phyloP scores from a whole-genome alignment of 2,888 invertebrate species.

The Drosophila sordidula region DNA sequence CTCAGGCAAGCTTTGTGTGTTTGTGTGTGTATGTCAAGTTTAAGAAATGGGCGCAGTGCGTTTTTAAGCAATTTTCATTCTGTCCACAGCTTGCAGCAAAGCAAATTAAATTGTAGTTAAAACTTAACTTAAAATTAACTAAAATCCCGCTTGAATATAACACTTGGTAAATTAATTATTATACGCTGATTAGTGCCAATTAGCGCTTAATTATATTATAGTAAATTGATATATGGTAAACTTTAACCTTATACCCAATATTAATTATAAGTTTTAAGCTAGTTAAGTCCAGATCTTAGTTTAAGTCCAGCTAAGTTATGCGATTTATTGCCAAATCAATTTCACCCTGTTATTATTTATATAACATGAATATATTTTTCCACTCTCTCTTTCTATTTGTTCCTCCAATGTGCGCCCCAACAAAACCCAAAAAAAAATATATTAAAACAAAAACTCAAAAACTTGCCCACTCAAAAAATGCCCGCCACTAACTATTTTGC shows the following conservation, averaged over 20 bases:
- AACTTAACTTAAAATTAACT: slow-evolving; percentile 3
- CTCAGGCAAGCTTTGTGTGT: slow-evolving; percentile 22
- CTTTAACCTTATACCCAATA: not conserved
- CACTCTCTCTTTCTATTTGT: slow-evolving; percentile 59
- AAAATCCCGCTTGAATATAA: slow-evolving; percentile 4
- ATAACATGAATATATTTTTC: slow-evolving; percentile 43
- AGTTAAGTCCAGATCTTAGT: slow-evolving; percentile 1
- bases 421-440: slow-evolving; percentile 8
- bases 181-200: slow-evolving; percentile 7
- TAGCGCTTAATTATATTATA: not conserved
- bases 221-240: not conserved
- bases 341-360: slow-evolving; percentile 30
- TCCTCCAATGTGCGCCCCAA: slow-evolving; percentile 30
- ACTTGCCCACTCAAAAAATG: slow-evolving; percentile 33
- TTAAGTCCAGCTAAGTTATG: slow-evolving; percentile 15
- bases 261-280: slow-evolving; percentile 25
- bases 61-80: slow-evolving; percentile 24
- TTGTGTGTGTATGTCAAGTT: slow-evolving; percentile 42
- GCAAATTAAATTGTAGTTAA: slow-evolving; percentile 24
- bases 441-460: slow-evolving; percentile 22
- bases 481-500: slow-evolving; percentile 52
- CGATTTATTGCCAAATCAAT: slow-evolving; percentile 8
- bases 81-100: slow-evolving; percentile 23
- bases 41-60: slow-evolving; percentile 45
- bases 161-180: not conserved